A percentile compares a stretch with the other conserved stretches of the same genome.
These are phyloP conservation scores for Leptodactylus fuscus DNA, from an alignment of 2,113 vertebrate species.

Conservation along the genomic window DNA sequence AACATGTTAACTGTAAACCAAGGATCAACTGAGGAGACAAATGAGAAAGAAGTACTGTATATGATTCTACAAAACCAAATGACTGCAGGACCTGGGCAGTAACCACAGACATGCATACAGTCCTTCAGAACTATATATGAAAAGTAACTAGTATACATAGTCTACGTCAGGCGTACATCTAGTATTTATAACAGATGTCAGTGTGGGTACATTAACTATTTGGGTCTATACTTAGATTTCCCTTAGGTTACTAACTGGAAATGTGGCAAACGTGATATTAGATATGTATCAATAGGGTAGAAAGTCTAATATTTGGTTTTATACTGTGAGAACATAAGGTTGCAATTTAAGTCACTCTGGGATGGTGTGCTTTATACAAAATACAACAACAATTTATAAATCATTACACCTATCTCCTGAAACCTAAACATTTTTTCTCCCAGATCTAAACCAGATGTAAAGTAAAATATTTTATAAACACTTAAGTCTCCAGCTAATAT, in stretches of 20 bases:
- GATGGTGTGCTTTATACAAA: slow-evolving; percentile 19
- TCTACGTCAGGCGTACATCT: not conserved
- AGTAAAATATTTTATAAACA: slow-evolving; percentile 45
- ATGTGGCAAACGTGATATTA: not conserved
- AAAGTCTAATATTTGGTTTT: slow-evolving; percentile 19
- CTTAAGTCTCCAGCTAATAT: slow-evolving; percentile 33
- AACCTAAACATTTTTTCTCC: slow-evolving; percentile 33
- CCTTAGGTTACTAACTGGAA: not conserved
- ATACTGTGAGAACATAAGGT: slow-evolving; percentile 37
- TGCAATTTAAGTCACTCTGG: slow-evolving; percentile 40
- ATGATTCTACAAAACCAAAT: no score
- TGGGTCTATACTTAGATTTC: not conserved
- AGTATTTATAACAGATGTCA: not conserved
- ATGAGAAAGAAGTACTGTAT: no score
- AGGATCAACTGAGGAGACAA: no score
- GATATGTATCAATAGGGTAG: not conserved
- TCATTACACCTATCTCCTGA: slow-evolving; percentile 55
- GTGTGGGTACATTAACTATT: not conserved
- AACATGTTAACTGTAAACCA: no score
- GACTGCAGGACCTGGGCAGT: no score
- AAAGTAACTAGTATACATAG: not conserved
- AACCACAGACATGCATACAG: no score
- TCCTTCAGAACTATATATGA: no score
- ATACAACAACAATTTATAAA: slow-evolving; percentile 56
- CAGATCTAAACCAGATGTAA: slow-evolving; percentile 51